Conservation (phyloP, 1,140 invertebrate genomes). For the Mesaphorura yosii region DNA sequence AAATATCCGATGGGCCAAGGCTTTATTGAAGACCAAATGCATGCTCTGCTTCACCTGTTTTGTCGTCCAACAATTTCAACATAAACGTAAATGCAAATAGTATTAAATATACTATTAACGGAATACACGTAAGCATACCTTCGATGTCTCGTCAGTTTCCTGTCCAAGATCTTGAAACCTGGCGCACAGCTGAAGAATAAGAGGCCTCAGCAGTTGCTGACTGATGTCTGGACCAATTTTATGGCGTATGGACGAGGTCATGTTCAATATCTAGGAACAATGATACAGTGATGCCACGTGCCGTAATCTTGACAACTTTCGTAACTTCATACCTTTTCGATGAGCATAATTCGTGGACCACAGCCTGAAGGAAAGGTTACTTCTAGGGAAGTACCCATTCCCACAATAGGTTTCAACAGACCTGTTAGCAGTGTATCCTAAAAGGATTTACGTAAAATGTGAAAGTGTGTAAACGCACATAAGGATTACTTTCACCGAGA, state of each 20-base stretch:
- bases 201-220: constrained; percentile 16
- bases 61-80: neutral
- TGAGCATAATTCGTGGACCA: constrained; percentile 8
- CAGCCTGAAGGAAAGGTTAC: constrained; percentile 19
- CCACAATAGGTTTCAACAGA: constrained; percentile 20
- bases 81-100: neutral
- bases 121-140: neutral
- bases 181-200: constrained; percentile 18
- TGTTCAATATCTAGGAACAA: constrained; percentile 18
- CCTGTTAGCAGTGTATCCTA: constrained; percentile 13
- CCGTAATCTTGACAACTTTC: too few species aligned
- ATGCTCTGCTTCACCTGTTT: constrained; percentile 7
- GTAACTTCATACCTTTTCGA: too few species aligned
- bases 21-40: constrained; percentile 6
- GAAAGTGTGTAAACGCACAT: neutral
- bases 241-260: constrained; percentile 24
- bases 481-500: neutral
- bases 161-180: constrained; percentile 14
- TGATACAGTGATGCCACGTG: neutral
- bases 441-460: constrained; percentile 7
- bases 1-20: constrained; percentile 15
- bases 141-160: neutral
- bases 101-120: neutral
- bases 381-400: constrained; percentile 17
- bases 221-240: constrained; percentile 29